Evolutionary conservation across 2,888 invertebrate genomes (phyloP).

Genomic region (Alitta virens): DNA sequence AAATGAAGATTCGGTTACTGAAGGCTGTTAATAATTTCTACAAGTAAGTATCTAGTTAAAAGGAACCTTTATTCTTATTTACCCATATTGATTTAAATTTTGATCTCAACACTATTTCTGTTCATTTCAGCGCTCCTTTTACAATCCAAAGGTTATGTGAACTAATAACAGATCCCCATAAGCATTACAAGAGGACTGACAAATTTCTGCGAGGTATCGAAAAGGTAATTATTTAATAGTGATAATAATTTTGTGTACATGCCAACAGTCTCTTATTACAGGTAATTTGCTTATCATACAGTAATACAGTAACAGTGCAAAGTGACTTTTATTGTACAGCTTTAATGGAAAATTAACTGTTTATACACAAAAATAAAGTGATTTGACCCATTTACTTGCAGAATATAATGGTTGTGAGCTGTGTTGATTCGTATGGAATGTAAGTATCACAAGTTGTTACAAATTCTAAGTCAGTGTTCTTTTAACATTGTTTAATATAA

Average conservation of each 20-base stretch:
- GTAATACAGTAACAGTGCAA: too few species aligned
- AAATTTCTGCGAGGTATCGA: slow-evolving; percentile 96
- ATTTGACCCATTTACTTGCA: slow-evolving; percentile 29
- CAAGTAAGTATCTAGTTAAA: slow-evolving; percentile 50
- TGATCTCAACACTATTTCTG: slow-evolving; percentile 6
- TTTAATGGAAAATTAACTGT: too few species aligned
- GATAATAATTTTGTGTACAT: too few species aligned
- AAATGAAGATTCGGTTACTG: slow-evolving; percentile 65
- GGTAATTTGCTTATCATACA: too few species aligned
- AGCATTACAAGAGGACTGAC: slow-evolving; percentile 92
- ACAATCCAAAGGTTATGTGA: slow-evolving; percentile 95
- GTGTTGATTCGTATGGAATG: slow-evolving; percentile 55
- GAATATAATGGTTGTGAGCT: slow-evolving; percentile 55
- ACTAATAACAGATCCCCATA: slow-evolving; percentile 82
- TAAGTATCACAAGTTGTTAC: too few species aligned
- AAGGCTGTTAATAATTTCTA: slow-evolving; percentile 50
- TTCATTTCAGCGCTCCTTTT: slow-evolving; percentile 76
- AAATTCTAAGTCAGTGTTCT: too few species aligned
- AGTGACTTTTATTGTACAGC: too few species aligned
- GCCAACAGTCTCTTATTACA: too few species aligned
- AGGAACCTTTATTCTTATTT: too few species aligned
- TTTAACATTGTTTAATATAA: too few species aligned
- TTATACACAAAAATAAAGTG: too few species aligned
- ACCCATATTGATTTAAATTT: too few species aligned
- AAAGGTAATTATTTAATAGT: slow-evolving; percentile 66